A percentile compares a stretch with the other conserved stretches of the same genome.
phyloP scores from a whole-genome alignment of 2,888 invertebrate genomes.

The Patella depressa region DNA sequence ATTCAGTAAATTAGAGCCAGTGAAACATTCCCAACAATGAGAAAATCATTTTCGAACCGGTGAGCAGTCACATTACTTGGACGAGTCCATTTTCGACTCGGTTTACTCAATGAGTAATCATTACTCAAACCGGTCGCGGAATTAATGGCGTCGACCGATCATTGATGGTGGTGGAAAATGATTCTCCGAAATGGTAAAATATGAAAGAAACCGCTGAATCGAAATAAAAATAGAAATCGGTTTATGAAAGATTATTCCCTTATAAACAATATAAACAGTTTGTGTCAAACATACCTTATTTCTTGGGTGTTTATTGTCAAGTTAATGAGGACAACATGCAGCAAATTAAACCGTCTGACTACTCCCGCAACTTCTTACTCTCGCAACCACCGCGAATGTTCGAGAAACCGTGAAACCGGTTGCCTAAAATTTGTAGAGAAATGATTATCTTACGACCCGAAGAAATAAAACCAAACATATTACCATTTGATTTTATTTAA shows the following conservation, averaged over 20 bases:
- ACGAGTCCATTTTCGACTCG: slow-evolving; percentile 3
- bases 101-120: slow-evolving; percentile 9
- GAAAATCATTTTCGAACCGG: no score
- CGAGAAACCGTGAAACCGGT: slow-evolving; percentile 4
- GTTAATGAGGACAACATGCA: no score
- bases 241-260: no score
- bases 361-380: not conserved
- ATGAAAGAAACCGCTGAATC: no score
- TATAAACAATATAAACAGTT: no score
- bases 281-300: no score
- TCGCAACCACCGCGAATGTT: not conserved
- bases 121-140: not conserved
- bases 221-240: not conserved
- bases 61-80: slow-evolving; percentile 2
- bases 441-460: no score
- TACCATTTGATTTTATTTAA: not conserved
- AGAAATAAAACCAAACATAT: no score
- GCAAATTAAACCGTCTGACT: no score
- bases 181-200: not conserved
- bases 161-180: slow-evolving; percentile 2
- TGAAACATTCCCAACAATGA: no score
- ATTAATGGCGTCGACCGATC: slow-evolving; percentile 7
- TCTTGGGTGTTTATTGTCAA: no score
- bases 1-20: no score
- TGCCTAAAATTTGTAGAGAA: not conserved